Percentiles rank a stretch among this genome's conserved stretches.
Conservation (phyloP, 2,797 vertebrate genomes). For the Dendrocincla tyrannina region DNA sequence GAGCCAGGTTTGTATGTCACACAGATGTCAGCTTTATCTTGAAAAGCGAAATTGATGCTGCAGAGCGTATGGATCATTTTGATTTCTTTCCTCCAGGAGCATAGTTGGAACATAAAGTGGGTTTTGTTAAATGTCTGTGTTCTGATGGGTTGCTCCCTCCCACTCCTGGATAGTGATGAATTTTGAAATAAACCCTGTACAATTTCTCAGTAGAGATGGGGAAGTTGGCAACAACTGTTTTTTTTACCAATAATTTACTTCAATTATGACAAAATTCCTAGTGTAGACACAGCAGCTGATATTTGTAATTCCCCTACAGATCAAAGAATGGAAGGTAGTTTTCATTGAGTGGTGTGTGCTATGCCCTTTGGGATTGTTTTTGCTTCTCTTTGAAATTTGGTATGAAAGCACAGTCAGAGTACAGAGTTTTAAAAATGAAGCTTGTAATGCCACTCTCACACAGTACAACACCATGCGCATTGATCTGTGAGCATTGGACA, state of each 20-base stretch:
- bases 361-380: constrained; percentile 20
- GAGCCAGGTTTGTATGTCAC: neutral
- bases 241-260: neutral
- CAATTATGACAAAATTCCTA: neutral
- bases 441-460: constrained; percentile 9
- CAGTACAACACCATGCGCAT: constrained; percentile 4
- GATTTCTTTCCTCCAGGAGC: neutral
- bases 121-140: neutral
- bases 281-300: neutral
- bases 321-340: neutral
- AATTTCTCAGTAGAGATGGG: neutral
- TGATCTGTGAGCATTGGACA: constrained; percentile 5
- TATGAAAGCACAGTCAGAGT: neutral
- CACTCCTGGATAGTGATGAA: neutral
- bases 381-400: constrained; percentile 25
- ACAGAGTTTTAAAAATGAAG: constrained; percentile 38
- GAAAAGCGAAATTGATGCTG: neutral
- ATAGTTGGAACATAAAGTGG: neutral
- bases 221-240: neutral
- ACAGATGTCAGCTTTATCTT: neutral
- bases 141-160: neutral
- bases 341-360: neutral
- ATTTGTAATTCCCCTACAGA: neutral
- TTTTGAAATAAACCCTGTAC: neutral
- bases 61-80: neutral